Evolutionary conservation across 2,113 vertebrate species (phyloP).

Genomic region (Thalassarche chlororhynchos): DNA sequence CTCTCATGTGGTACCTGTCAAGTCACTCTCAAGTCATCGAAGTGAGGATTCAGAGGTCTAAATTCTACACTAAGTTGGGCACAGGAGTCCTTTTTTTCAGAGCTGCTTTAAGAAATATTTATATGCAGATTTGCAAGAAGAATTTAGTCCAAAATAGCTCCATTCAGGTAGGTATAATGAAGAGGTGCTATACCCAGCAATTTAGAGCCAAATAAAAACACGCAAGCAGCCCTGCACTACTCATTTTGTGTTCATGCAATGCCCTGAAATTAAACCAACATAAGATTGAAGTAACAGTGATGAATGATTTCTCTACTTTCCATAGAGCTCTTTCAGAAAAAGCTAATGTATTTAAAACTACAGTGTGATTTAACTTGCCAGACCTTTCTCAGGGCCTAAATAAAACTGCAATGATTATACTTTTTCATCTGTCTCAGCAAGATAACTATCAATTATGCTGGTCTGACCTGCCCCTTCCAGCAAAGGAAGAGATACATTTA

Average conservation of each 20-base stretch:
- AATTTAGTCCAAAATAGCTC: neutral
- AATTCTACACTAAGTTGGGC: neutral
- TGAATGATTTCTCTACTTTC: neutral
- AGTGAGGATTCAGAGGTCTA: neutral
- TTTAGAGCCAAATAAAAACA: neutral
- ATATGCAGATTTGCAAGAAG: neutral
- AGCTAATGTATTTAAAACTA: conserved; percentile 28
- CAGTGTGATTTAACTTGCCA: conserved; percentile 20
- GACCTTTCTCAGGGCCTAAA: conserved; percentile 44
- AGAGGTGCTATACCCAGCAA: neutral
- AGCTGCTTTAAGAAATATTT: neutral
- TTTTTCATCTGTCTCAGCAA: neutral
- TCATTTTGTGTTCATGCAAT: neutral
- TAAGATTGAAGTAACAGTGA: neutral
- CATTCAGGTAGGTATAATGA: neutral
- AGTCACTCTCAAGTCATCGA: neutral
- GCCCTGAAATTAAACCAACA: neutral
- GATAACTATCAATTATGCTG: conserved; percentile 40
- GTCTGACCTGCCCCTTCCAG: conserved; percentile 4
- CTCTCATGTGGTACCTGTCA: rapidly evolving
- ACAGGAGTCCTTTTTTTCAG: neutral
- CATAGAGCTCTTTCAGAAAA: neutral
- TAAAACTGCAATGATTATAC: conserved; percentile 29
- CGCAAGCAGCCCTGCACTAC: neutral
- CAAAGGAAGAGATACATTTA: conserved; percentile 27